Base-by-base conservation (phyloP, 2,113 vertebrate genomes). In the Heterotis niloticus region DNA sequence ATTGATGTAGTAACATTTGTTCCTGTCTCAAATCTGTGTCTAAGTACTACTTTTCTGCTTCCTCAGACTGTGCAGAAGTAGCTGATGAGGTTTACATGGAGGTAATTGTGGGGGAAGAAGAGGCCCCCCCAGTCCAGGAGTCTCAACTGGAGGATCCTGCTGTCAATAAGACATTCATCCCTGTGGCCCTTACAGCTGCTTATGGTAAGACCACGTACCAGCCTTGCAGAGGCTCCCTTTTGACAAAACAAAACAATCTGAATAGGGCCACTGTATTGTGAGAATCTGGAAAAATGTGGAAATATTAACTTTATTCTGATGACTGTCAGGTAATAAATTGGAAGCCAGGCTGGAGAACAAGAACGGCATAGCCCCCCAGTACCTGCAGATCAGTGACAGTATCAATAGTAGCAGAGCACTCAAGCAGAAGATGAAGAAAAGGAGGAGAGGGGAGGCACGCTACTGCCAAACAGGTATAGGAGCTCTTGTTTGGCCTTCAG, bases 381-480 rank as follows among this genome's bases (percentile, higher is more conserved):
- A 95, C 89, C 92, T 99, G 84, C 97, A 98, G 89, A 98, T 98
- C 89, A 94, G 94, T 84, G 96, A 98, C 83, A 94, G 92, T 78
- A 89, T 95, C 85, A 93, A 91, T 73, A 88, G 94, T 78, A 98
- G 93, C 89, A 94, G 95, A 88, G 91, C 87, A 67, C 95, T 99
- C 80, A 99, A 98, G 89, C 94, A 96, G 86, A 99, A 96, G 92
- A 82, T 91, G 79, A 98, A 92, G 91, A 98, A 95, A 91, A 98
- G 94, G 93, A 96, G 94, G 90, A 95, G 95, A 89, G 96, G 96
- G 82, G 96, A 99, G 79, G 88, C 91, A 13, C 95, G 95, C 79
- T 96, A 97, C 89, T 96, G 94, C 92, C 98, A 98, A 91, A 99
- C 98, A 88, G 98, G 98, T 99, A 94, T 26, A 81, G 64, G 1